Evolutionary conservation across 2,113 vertebrate genomes (phyloP).

Genomic region (Mus spicilegus): DNA sequence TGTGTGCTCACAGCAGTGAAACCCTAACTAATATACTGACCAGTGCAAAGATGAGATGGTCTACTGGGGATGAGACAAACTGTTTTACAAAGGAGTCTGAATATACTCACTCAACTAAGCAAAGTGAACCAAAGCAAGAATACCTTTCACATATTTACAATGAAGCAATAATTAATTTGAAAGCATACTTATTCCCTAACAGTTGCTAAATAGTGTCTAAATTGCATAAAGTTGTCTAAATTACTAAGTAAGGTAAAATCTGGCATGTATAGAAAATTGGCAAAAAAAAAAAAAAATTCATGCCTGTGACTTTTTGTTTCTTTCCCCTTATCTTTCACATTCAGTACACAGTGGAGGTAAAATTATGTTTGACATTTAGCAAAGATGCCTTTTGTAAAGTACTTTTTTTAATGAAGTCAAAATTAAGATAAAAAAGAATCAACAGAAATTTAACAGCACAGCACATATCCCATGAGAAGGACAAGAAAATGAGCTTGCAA

Average conservation of each 20-base stretch:
- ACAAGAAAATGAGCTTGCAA: conserved; percentile 77
- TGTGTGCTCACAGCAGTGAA: no score
- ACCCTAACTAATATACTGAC: no score
- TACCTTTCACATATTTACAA: background rate
- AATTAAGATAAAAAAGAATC: conserved; percentile 68
- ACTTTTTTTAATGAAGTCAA: conserved; percentile 57
- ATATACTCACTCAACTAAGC: background rate
- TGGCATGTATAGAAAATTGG: background rate
- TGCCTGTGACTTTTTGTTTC: conserved; percentile 35
- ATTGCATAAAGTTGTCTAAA: background rate
- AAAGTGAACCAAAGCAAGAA: background rate
- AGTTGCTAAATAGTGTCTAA: background rate
- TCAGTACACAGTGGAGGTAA: conserved; percentile 53
- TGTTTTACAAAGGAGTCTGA: background rate
- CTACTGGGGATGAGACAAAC: background rate
- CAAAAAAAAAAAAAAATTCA: background rate
- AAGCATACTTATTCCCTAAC: background rate
- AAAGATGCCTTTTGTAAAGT: conserved; percentile 25
- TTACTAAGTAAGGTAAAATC: background rate
- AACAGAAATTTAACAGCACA: conserved; percentile 58
- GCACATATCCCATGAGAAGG: conserved; percentile 57
- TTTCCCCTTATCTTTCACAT: background rate
- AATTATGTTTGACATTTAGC: conserved; percentile 53
- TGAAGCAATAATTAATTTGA: conserved; percentile 3
- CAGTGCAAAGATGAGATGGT: background rate